A percentile compares a stretch with the other conserved stretches of the same genome.
These are phyloP conservation scores for Passerina amoena DNA, from an alignment of 2,113 vertebrate species.

Conservation along the genomic window DNA sequence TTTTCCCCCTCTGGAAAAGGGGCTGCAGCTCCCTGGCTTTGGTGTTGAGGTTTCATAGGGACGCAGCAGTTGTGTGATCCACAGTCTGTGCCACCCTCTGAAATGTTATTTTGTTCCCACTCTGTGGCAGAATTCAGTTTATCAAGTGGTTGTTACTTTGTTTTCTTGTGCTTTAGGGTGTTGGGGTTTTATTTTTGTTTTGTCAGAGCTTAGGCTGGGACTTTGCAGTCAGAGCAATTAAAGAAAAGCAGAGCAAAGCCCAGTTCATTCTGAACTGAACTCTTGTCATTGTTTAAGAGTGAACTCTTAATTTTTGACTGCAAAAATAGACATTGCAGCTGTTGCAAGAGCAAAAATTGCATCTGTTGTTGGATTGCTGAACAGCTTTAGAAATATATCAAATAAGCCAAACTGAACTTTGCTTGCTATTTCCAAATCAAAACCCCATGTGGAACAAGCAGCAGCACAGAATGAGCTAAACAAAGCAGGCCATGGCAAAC, in stretches of 20 bases:
- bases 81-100: no score
- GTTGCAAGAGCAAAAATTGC: neutral
- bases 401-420: neutral
- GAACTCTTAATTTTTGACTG: neutral
- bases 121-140: neutral
- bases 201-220: accelerated
- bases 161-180: neutral
- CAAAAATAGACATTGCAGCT: neutral
- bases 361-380: neutral
- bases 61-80: neutral
- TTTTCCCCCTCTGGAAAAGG: neutral
- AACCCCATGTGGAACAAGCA: neutral
- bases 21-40: neutral
- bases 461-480: neutral
- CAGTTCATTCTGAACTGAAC: neutral
- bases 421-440: accelerated
- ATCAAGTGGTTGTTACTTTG: accelerated
- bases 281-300: neutral
- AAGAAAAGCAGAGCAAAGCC: neutral
- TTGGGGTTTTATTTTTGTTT: neutral
- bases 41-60: accelerated
- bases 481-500: neutral
- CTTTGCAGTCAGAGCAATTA: neutral
- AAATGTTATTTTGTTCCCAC: neutral
- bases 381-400: neutral